Evolutionary conservation across 2,797 vertebrate genomes (phyloP).

Genomic region (Melopsittacus undulatus): DNA sequence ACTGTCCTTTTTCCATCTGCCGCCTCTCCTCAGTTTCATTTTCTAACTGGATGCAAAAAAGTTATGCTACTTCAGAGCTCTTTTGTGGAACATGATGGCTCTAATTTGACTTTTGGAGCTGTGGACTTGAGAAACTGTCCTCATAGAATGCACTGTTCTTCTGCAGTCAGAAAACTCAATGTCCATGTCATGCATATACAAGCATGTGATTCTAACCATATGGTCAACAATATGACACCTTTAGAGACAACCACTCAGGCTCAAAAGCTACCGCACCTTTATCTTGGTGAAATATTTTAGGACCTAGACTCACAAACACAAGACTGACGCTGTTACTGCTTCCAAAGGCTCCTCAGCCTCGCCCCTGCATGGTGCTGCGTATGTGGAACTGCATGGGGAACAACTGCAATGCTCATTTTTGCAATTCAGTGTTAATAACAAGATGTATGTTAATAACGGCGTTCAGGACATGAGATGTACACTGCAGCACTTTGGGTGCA

Average conservation of each 20-base stretch:
- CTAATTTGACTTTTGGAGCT: background rate
- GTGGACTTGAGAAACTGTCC: background rate
- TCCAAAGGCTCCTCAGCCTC: background rate
- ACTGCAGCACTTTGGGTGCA: background rate
- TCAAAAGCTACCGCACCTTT: background rate
- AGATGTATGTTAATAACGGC: background rate
- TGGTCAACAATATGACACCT: background rate
- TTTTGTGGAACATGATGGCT: background rate
- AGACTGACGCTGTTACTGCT: background rate
- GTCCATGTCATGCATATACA: background rate
- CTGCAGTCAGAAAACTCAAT: background rate
- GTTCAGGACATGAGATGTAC: background rate
- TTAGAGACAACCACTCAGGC: background rate
- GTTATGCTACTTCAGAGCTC: fast-evolving
- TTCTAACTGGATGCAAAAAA: background rate
- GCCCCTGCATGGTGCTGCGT: background rate
- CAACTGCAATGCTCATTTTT: background rate
- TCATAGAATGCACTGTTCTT: background rate
- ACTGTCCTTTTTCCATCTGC: background rate
- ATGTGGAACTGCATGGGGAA: background rate
- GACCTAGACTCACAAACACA: background rate
- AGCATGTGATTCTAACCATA: background rate
- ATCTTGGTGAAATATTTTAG: background rate
- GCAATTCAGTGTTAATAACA: background rate
- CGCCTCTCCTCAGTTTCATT: background rate